These are phyloP conservation scores for Macaca mulatta DNA, from an alignment of 2,113 vertebrate species.

Conservation along the genomic window DNA sequence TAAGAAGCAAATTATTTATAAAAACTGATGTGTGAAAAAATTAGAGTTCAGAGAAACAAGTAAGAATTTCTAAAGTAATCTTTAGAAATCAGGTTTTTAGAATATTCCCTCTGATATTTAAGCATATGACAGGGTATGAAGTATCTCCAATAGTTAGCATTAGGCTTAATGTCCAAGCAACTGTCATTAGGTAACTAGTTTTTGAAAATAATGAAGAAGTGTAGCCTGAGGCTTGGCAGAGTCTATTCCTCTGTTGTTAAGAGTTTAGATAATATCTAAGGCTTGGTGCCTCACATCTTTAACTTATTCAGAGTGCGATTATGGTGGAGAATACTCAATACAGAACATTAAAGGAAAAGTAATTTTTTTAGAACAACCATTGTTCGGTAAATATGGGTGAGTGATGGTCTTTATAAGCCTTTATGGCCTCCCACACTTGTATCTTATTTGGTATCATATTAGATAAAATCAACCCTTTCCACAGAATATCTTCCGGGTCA, in stretches of 20 bases:
- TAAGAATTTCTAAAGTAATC: background rate
- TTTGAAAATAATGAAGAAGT: background rate
- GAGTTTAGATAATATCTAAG: background rate
- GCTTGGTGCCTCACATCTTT: background rate
- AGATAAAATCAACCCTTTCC: background rate
- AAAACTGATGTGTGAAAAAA: background rate
- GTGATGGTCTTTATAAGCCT: background rate
- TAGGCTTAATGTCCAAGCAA: background rate
- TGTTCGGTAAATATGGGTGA: background rate
- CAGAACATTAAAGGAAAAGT: background rate
- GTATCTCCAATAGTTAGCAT: background rate
- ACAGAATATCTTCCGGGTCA: background rate
- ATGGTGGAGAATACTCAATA: background rate
- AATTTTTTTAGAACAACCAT: background rate
- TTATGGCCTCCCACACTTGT: rapidly evolving
- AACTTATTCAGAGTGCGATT: background rate
- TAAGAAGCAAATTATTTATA: background rate
- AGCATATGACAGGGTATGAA: background rate
- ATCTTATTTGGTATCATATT: background rate
- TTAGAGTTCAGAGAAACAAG: background rate
- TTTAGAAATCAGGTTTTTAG: background rate
- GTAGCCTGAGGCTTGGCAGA: background rate
- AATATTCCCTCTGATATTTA: background rate
- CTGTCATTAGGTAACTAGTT: background rate
- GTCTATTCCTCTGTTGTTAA: background rate